Percentiles rank a stretch among this genome's conserved stretches.
Evolutionary conservation across 2,888 invertebrate genomes (phyloP).

Genomic region (Meloe dianella): DNA sequence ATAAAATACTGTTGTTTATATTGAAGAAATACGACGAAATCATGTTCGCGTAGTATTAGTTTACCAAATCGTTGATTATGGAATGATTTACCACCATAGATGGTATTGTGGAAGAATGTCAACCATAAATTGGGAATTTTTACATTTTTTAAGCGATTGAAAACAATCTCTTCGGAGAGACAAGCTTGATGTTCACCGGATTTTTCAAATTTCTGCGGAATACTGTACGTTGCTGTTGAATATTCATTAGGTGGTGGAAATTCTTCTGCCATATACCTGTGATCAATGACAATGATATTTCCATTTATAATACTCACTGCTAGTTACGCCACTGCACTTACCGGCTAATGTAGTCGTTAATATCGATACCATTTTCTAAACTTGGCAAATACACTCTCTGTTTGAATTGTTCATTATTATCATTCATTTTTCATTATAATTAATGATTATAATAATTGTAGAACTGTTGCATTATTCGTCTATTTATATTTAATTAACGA

Average conservation of each 20-base stretch:
- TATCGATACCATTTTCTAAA: slow-evolving; percentile 15
- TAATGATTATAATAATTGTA: no score
- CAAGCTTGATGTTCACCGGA: slow-evolving; percentile 51
- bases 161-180: slow-evolving; percentile 50
- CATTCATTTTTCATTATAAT: not conserved
- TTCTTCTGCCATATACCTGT: slow-evolving; percentile 51
- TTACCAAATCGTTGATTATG: slow-evolving; percentile 46
- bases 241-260: slow-evolving; percentile 42
- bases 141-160: slow-evolving; percentile 39
- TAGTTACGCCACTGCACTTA: slow-evolving; percentile 31
- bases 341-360: slow-evolving; percentile 19
- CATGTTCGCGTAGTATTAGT: no score
- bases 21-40: no score
- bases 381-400: slow-evolving; percentile 24
- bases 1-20: no score
- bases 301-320: no score
- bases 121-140: slow-evolving; percentile 47
- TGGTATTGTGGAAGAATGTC: slow-evolving; percentile 52
- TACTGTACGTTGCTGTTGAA: slow-evolving; percentile 45
- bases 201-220: slow-evolving; percentile 48
- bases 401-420: not conserved
- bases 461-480: no score
- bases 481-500: no score
- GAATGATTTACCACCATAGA: slow-evolving; percentile 52
- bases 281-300: no score